phyloP scores from a whole-genome alignment of 2,888 invertebrate species.

The Eilema depressum region DNA sequence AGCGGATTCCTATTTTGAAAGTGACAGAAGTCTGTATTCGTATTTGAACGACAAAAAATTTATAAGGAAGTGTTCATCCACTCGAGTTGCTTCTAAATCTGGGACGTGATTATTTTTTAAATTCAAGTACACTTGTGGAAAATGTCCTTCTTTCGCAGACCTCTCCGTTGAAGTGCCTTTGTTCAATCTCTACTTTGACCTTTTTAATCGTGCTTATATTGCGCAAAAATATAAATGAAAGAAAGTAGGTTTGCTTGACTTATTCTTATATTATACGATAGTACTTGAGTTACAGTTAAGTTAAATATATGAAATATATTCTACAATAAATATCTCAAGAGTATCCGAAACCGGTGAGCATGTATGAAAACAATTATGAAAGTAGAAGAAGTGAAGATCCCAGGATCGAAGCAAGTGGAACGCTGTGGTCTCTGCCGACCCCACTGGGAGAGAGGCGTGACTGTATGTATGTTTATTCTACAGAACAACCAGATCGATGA shows the following conservation, averaged over 20 bases:
- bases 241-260: not conserved
- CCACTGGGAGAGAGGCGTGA: too few relatives aligned
- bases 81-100: conserved; percentile 11
- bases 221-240: not conserved
- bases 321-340: too few relatives aligned
- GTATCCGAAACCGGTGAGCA: too few relatives aligned
- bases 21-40: not conserved
- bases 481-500: rapidly evolving
- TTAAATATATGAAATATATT: not conserved
- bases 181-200: conserved; percentile 18
- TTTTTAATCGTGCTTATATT: conserved; percentile 14
- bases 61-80: conserved; percentile 7
- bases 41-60: not conserved
- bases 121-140: conserved; percentile 3
- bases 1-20: not conserved
- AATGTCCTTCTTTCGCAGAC: conserved; percentile 9
- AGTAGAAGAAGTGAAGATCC: too few relatives aligned
- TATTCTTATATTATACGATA: not conserved
- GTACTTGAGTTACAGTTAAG: not conserved
- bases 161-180: conserved; percentile 19
- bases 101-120: conserved; percentile 14
- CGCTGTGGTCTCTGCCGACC: too few relatives aligned
- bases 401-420: too few relatives aligned
- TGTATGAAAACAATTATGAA: too few relatives aligned
- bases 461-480: too few relatives aligned